Conservation (phyloP, 2,113 vertebrate species). For the Ptilonorhynchus violaceus region DNA sequence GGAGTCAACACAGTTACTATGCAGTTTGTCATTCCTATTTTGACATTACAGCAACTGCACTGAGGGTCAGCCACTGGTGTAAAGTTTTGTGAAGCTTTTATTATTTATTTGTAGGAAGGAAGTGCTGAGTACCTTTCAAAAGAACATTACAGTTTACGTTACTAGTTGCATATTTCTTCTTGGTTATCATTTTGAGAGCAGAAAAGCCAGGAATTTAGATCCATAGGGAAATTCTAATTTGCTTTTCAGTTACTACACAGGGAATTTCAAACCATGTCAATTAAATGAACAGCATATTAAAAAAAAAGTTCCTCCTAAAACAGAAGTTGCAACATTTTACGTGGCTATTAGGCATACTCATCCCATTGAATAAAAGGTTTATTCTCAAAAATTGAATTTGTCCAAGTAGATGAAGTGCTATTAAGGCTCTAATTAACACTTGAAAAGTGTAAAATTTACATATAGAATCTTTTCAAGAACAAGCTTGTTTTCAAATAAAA, state of each 20-base stretch:
- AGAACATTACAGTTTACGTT: neutral
- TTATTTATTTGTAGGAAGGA: neutral
- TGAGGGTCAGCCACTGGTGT: rapidly evolving
- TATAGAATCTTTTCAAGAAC: neutral
- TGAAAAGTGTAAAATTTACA: neutral
- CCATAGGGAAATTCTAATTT: neutral
- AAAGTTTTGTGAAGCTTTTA: neutral
- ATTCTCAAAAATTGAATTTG: neutral
- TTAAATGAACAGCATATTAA: neutral
- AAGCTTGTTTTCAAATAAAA: neutral
- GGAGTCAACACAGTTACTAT: neutral
- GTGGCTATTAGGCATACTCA: neutral
- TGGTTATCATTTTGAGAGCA: neutral
- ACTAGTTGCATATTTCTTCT: neutral
- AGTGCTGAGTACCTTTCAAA: neutral
- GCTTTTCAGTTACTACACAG: neutral
- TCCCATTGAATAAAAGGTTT: neutral
- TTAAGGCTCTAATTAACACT: neutral
- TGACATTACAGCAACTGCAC: neutral
- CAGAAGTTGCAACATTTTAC: neutral
- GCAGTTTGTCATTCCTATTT: neutral
- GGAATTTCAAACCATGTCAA: neutral
- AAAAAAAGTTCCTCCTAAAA: neutral
- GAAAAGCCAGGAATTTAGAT: neutral
- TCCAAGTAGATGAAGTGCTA: neutral